Evolutionary conservation across 37 sponge, comb jelly and placozoan genomes (phyloP).

Genomic region (Dysidea cf. avara): DNA sequence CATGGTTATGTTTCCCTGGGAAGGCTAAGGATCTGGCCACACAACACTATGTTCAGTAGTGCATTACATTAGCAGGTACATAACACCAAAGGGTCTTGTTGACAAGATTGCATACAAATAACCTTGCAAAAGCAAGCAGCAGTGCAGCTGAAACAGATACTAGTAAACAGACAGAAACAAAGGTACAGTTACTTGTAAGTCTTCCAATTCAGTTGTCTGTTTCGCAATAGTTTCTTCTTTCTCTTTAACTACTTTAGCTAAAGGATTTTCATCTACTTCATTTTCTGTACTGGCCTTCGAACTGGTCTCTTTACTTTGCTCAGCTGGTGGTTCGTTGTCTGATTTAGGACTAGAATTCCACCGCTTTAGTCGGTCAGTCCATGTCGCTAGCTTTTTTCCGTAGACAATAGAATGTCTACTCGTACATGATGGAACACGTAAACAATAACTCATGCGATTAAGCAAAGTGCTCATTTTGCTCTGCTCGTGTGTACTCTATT

Average conservation of each 20-base stretch:
- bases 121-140: no score
- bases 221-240: not conserved
- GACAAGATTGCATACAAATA: no score
- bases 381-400: conserved; percentile 3
- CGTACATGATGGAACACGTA: no score
- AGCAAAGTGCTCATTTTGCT: not conserved
- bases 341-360: not conserved
- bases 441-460: no score
- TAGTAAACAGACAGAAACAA: no score
- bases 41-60: no score
- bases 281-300: not conserved
- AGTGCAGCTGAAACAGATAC: no score
- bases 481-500: not conserved
- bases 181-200: not conserved
- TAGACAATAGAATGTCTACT: not conserved
- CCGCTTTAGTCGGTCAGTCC: not conserved
- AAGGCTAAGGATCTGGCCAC: no score
- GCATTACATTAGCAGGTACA: no score
- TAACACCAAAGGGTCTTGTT: no score
- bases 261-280: not conserved
- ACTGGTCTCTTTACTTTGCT: not conserved
- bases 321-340: not conserved
- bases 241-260: not conserved
- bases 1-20: no score
- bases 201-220: not conserved